Evolutionary conservation across 1,140 invertebrate species (phyloP).

Genomic region (Anoplolepis gracilipes): DNA sequence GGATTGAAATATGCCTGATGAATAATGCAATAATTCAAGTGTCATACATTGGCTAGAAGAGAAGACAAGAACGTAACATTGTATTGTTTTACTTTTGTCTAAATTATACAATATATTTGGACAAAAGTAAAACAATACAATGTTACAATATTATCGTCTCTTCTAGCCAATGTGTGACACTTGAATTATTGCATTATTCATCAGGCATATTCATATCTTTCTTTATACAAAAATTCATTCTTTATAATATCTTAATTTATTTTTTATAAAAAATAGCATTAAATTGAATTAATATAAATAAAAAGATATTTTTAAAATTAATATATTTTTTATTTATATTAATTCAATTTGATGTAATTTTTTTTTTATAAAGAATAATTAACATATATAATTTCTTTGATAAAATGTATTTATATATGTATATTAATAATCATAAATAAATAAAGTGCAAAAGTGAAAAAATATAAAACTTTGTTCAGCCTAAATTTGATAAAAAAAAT

Average conservation of each 20-base stretch:
- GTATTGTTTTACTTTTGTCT: conserved; percentile 65
- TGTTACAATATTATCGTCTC: too few species aligned
- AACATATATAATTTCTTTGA: neutral
- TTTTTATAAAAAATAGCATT: too few species aligned
- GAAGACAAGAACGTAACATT: conserved; percentile 49
- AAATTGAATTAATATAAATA: too few species aligned
- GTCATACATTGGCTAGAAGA: conserved; percentile 66
- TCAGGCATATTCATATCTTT: too few species aligned
- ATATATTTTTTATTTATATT: neutral
- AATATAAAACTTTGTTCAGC: neutral
- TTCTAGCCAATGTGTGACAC: too few species aligned
- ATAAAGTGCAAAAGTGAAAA: neutral
- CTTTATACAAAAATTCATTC: too few species aligned
- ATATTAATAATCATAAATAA: neutral
- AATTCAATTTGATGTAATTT: neutral
- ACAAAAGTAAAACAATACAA: too few species aligned
- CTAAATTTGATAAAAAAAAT: neutral
- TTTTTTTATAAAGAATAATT: neutral
- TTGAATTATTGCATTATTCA: too few species aligned
- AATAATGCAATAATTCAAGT: conserved; percentile 73
- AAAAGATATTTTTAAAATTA: too few species aligned
- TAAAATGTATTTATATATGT: neutral
- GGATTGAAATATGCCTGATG: conserved; percentile 66
- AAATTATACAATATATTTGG: conserved; percentile 58
- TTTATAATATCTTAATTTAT: too few species aligned